Evolutionary conservation across 1,140 invertebrate species (phyloP).

Genomic region (Ctenoplectra terminalis): DNA sequence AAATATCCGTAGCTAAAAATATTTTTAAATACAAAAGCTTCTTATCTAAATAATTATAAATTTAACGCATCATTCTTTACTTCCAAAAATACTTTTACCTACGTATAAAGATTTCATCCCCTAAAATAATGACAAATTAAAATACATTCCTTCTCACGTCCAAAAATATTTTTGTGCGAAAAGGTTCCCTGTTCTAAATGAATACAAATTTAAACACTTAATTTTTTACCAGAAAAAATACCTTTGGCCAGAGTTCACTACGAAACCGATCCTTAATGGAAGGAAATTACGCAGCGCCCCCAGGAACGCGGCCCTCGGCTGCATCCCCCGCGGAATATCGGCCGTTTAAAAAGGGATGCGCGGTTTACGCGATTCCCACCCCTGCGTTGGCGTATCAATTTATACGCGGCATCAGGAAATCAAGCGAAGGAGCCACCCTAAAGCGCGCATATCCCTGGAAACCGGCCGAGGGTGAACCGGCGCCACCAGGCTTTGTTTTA

Average conservation of each 20-base stretch:
- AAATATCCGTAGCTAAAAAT: too few relatives aligned
- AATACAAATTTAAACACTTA: background rate
- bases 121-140: too few relatives aligned
- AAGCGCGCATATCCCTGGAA: slow-evolving; percentile 56
- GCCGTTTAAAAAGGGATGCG: slow-evolving; percentile 61
- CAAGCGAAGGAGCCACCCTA: slow-evolving; percentile 75
- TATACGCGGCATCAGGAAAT: slow-evolving; percentile 74
- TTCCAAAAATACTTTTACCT: too few relatives aligned
- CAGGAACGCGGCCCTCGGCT: slow-evolving; percentile 40
- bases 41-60: too few relatives aligned
- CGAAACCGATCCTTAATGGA: background rate
- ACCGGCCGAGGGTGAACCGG: slow-evolving; percentile 53
- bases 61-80: background rate
- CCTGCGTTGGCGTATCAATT: slow-evolving; percentile 74
- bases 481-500: slow-evolving; percentile 75
- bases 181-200: background rate
- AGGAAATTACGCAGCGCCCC: slow-evolving; percentile 46
- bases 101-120: too few relatives aligned
- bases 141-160: too few relatives aligned
- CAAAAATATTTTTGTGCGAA: too few relatives aligned
- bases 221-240: background rate
- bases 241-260: background rate
- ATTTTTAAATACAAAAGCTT: too few relatives aligned
- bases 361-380: slow-evolving; percentile 53
- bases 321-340: slow-evolving; percentile 58